These are phyloP conservation scores for Auanema sp. DNA, from an alignment of 2,888 invertebrate genomes.

Conservation along the genomic window DNA sequence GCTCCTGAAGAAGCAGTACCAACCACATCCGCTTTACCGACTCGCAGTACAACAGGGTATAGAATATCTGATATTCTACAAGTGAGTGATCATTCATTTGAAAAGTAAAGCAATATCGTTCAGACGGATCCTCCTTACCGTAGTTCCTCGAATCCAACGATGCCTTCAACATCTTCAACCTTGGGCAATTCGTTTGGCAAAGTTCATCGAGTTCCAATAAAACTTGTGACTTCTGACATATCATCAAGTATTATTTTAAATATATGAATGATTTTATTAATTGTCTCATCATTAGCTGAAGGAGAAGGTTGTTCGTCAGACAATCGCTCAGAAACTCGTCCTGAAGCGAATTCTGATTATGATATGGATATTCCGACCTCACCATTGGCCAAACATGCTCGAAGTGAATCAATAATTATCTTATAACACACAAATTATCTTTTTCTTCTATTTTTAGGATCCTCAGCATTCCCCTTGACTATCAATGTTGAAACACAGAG, in stretches of 20 bases:
- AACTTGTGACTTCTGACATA: constrained; percentile 14
- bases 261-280: neutral
- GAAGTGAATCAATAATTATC: constrained; percentile 16
- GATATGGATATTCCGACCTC: constrained; percentile 42
- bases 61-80: constrained; percentile 21
- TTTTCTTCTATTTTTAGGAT: too few relatives aligned
- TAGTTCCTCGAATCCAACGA: neutral
- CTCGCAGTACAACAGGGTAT: constrained; percentile 4
- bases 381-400: constrained; percentile 31
- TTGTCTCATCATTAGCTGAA: constrained; percentile 7
- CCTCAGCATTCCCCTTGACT: constrained; percentile 26
- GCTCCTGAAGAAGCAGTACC: neutral
- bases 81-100: constrained; percentile 9
- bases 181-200: constrained; percentile 6
- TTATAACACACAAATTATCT: too few relatives aligned
- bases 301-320: constrained; percentile 27
- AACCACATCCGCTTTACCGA: too few relatives aligned
- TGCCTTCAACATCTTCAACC: neutral
- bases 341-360: constrained; percentile 29
- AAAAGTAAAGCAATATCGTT: neutral
- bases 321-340: constrained; percentile 24
- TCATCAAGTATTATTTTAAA: constrained; percentile 7
- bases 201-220: constrained; percentile 25
- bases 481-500: constrained; percentile 29
- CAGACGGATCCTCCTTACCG: neutral